Evolutionary conservation across 2,797 vertebrate genomes (phyloP), one percentile per base, ranked within the genome.

Genomic region (Cirrhinus mrigala): DNA sequence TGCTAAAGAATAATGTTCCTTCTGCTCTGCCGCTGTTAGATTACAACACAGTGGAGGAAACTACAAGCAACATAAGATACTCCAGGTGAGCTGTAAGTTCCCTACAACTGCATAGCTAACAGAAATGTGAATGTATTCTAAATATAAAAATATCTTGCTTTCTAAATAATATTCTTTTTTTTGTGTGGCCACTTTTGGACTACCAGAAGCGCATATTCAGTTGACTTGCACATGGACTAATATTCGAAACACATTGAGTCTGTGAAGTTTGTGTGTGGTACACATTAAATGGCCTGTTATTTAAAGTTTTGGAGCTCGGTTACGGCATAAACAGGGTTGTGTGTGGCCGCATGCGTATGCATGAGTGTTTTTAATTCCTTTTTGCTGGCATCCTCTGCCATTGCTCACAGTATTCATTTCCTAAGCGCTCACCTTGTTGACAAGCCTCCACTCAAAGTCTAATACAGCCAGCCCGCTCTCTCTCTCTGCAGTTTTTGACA

Each of bases 401-500:
- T 14, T 64, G 60, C 60, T 64, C 52, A 80, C 85, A 83, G 69
- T 40, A 82, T 82, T 76, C 4, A 83, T 83, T 83, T 80, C 86
- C 85, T 48, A 75, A 73, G 75, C 68, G 3, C 48, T 79, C 81
- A 80, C 81, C 46, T 75, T 80, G 86, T 66, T 79, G 81, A 83
- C 75, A 87, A 71, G 85, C 48, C 50, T 75, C 58, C 48, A n/a
- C 86, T 68, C 76, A 48, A n/a, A 74, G 33, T 33, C 69, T 16
- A 62, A 14, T 52, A 60, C 40, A 83, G 56, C 74, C 9, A 80
- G 81, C 66, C 70, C 75, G 82, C 79, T 20, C 66, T 54, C 77
- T n/a, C 69, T n/a, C 69, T 15, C 27, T 54, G 62, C 40, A 81
- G 77, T 44, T 90, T 85, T 86, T 83, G 81, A 91, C 92, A 92